Evolutionary conservation across 2,888 invertebrate genomes (phyloP).

Genomic region (Lymantria dispar): DNA sequence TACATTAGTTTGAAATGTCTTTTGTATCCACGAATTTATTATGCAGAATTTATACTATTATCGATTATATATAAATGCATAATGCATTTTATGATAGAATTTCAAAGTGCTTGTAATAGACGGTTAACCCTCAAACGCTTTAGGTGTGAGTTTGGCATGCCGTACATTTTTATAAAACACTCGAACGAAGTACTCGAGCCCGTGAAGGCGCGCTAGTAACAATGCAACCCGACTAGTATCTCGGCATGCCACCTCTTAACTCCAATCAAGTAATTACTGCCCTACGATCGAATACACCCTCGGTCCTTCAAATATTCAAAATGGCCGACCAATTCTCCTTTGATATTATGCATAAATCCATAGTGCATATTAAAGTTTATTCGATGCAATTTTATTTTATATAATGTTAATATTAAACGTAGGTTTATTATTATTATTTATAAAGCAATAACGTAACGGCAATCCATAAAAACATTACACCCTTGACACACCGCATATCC

Average conservation of each 20-base stretch:
- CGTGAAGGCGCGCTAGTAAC: constrained; percentile 54
- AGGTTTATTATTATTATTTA: constrained; percentile 48
- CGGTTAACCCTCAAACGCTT: constrained; percentile 72
- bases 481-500: constrained; percentile 80
- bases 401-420: not conserved
- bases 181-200: constrained; percentile 47
- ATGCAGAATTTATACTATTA: constrained; percentile 24
- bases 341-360: constrained; percentile 63
- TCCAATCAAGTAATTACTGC: constrained; percentile 82
- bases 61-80: constrained; percentile 2
- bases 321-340: constrained; percentile 62
- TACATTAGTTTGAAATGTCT: constrained; percentile 31
- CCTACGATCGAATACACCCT: constrained; percentile 75
- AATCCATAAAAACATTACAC: constrained; percentile 76
- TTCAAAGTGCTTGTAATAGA: constrained; percentile 22
- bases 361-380: constrained; percentile 32
- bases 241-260: constrained; percentile 79
- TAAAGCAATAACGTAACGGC: constrained; percentile 43
- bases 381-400: constrained; percentile 12
- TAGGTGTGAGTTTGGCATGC: constrained; percentile 69
- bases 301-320: constrained; percentile 72
- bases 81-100: constrained; percentile 10
- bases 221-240: constrained; percentile 66
- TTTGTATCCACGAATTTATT: constrained; percentile 32
- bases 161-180: constrained; percentile 63